Conservation (phyloP, 2,797 vertebrate species). For the Corythornis leucogaster region DNA sequence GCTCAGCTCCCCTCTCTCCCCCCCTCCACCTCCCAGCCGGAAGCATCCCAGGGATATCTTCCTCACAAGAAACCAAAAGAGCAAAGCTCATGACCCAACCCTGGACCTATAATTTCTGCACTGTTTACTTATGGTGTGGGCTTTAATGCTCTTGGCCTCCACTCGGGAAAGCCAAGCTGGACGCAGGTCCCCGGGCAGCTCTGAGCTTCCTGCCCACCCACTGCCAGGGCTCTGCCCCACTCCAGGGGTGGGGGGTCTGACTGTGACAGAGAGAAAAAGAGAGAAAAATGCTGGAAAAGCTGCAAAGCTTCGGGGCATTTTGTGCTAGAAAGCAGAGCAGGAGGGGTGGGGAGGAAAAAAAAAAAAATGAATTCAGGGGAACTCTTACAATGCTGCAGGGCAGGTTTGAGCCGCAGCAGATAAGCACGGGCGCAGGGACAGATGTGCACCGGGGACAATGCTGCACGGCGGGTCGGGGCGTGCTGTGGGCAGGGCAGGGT, state of each 20-base stretch:
- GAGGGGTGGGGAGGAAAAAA: neutral
- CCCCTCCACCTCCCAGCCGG: neutral
- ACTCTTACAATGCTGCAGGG: constrained; percentile 43
- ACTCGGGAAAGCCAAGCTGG: neutral
- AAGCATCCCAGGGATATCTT: neutral
- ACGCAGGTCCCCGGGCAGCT: neutral
- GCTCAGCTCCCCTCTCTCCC: neutral
- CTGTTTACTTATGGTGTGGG: neutral
- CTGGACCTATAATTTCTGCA: neutral
- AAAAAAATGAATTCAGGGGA: neutral
- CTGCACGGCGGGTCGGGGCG: neutral
- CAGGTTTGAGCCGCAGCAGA: constrained; percentile 20
- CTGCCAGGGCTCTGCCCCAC: neutral
- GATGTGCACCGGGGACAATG: neutral
- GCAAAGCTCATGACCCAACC: neutral
- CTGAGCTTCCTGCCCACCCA: neutral
- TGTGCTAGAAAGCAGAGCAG: neutral
- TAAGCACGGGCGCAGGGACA: neutral
- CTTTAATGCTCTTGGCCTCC: neutral
- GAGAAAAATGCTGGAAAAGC: neutral
- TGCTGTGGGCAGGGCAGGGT: neutral
- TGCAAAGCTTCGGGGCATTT: neutral
- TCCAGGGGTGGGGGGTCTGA: neutral
- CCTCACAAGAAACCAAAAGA: neutral
- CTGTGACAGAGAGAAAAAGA: neutral